These are phyloP conservation scores for Martes flavigula DNA, from an alignment of 2,797 vertebrate species.

Conservation along the genomic window DNA sequence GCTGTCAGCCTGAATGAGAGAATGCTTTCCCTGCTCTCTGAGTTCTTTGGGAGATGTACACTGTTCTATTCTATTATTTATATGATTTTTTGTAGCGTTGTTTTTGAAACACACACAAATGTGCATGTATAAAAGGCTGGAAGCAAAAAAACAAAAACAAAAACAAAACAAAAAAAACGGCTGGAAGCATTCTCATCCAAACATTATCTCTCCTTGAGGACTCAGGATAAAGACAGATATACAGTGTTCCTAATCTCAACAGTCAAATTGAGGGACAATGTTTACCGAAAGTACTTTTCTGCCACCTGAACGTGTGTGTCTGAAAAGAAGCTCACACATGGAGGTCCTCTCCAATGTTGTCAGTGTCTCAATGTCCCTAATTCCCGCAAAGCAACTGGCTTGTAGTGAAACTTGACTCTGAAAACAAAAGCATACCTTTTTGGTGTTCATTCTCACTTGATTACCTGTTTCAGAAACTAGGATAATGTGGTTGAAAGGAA, in stretches of 20 bases:
- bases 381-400: not conserved
- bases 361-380: not conserved
- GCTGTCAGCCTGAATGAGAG: not conserved
- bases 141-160: not conserved
- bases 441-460: not conserved
- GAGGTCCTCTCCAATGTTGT: not conserved
- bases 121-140: not conserved
- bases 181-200: not conserved
- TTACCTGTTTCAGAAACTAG: not conserved
- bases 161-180: not conserved
- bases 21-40: not conserved
- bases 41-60: not conserved
- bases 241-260: not conserved
- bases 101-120: slow-evolving; percentile 14
- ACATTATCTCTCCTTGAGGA: not conserved
- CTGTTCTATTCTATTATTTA: not conserved
- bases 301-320: not conserved
- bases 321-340: not conserved
- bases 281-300: not conserved
- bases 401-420: not conserved
- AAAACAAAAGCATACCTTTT: not conserved
- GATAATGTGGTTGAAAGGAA: not conserved
- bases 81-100: not conserved
- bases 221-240: not conserved
- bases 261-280: not conserved